Conservation (phyloP, 2,797 vertebrate genomes). For the Novumbra hubbsi region DNA sequence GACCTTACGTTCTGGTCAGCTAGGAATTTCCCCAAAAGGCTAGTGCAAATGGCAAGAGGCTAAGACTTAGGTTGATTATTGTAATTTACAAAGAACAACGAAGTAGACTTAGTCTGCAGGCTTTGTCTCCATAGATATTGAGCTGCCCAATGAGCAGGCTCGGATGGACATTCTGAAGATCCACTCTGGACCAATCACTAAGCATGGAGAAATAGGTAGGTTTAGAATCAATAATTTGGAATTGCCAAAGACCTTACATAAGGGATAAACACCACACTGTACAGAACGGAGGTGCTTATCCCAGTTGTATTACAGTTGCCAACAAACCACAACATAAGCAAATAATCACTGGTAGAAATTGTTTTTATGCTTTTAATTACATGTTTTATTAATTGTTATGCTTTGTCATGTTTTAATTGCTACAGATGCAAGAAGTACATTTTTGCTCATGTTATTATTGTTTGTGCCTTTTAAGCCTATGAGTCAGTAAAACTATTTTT, state of each 20-base stretch:
- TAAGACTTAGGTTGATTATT: background rate
- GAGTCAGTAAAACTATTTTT: no score
- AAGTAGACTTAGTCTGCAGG: background rate
- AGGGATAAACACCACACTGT: background rate
- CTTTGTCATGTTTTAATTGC: no score
- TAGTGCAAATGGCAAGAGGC: background rate
- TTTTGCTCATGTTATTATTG: no score
- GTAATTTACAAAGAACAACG: background rate
- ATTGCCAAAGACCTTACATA: background rate
- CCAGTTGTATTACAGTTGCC: no score
- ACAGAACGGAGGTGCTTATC: no score
- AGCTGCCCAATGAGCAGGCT: slow-evolving; percentile 87
- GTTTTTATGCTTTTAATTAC: no score
- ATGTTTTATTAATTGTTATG: no score
- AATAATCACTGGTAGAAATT: no score
- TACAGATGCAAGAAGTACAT: no score
- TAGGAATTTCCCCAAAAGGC: background rate
- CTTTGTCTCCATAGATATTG: slow-evolving; percentile 75
- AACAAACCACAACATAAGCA: no score
- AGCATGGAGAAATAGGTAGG: slow-evolving; percentile 85
- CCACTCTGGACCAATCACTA: slow-evolving; percentile 84
- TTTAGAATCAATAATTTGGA: background rate
- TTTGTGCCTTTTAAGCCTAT: no score
- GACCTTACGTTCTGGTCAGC: background rate
- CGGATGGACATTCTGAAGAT: slow-evolving; percentile 88